Evolutionary conservation across 2,888 invertebrate species (phyloP).

Genomic region (Leucophenga maculata): DNA sequence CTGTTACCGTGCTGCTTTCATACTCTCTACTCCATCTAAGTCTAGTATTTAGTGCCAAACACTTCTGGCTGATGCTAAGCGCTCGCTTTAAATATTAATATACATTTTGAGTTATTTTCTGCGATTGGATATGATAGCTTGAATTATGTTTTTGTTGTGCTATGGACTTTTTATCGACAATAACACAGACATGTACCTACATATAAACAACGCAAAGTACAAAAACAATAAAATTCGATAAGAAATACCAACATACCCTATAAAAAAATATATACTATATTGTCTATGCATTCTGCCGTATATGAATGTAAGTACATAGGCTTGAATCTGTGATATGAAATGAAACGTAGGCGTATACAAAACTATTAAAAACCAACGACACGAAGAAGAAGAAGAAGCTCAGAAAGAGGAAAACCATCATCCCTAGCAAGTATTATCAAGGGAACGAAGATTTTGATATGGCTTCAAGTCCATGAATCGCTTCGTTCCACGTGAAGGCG

Average conservation of each 20-base stretch:
- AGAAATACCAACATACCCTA: conserved; percentile 40
- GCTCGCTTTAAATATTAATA: no score
- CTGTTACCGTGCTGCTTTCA: no score
- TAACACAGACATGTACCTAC: neutral
- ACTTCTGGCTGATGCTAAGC: no score
- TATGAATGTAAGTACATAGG: neutral
- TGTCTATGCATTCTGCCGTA: neutral
- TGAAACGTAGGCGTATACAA: conserved; percentile 64
- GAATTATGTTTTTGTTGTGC: neutral
- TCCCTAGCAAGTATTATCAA: conserved; percentile 47
- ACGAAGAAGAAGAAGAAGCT: conserved; percentile 29
- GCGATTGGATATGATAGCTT: no score
- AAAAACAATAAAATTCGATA: conserved; percentile 60
- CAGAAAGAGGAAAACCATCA: conserved; percentile 27
- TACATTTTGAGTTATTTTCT: no score
- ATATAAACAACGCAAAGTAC: neutral
- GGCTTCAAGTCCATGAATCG: conserved; percentile 1
- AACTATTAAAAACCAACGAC: conserved; percentile 34
- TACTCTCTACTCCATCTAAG: no score
- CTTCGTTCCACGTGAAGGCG: neutral
- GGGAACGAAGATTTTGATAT: conserved; percentile 39
- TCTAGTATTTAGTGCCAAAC: no score
- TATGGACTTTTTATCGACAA: conserved; percentile 1
- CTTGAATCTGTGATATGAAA: conserved; percentile 47
- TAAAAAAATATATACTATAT: conserved; percentile 27